These are phyloP conservation scores for Panagrolaimus sp. DNA, from an alignment of 1,140 invertebrate genomes.

Conservation along the genomic window DNA sequence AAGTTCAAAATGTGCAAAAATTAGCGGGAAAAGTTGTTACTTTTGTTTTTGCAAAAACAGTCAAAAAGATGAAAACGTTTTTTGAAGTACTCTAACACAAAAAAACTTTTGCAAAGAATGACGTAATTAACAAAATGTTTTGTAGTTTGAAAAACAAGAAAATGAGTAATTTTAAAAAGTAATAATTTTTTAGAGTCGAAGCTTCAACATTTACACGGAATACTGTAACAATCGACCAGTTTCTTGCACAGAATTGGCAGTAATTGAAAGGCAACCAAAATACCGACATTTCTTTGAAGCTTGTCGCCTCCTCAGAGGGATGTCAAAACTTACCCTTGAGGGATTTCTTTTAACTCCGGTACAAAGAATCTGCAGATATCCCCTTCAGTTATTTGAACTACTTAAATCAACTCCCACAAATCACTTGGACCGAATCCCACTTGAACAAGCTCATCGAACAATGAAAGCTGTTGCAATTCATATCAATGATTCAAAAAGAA, in stretches of 20 bases:
- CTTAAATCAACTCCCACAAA: constrained; percentile 68
- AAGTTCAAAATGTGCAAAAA: no score
- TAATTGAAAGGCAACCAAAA: constrained; percentile 70
- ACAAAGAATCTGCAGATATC: constrained; percentile 86
- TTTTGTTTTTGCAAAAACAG: neutral
- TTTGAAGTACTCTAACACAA: no score
- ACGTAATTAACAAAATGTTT: no score
- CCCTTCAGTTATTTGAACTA: constrained; percentile 77
- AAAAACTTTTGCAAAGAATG: no score
- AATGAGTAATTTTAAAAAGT: no score
- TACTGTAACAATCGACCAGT: constrained; percentile 84
- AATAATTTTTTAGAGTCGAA: constrained; percentile 67
- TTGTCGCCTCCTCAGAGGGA: constrained; percentile 72
- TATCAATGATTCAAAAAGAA: constrained; percentile 74
- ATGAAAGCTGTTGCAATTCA: constrained; percentile 73
- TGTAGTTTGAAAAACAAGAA: no score
- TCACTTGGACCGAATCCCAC: constrained; percentile 69
- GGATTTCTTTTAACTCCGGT: constrained; percentile 81
- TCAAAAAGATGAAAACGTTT: no score
- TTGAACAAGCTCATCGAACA: constrained; percentile 69
- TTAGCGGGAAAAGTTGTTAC: no score
- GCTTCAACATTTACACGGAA: constrained; percentile 79
- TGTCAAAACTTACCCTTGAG: constrained; percentile 79
- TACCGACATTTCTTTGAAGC: constrained; percentile 79
- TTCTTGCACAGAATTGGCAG: constrained; percentile 71